phyloP scores from a whole-genome alignment of 2,888 invertebrate genomes.

The Diarsia dahlii region DNA sequence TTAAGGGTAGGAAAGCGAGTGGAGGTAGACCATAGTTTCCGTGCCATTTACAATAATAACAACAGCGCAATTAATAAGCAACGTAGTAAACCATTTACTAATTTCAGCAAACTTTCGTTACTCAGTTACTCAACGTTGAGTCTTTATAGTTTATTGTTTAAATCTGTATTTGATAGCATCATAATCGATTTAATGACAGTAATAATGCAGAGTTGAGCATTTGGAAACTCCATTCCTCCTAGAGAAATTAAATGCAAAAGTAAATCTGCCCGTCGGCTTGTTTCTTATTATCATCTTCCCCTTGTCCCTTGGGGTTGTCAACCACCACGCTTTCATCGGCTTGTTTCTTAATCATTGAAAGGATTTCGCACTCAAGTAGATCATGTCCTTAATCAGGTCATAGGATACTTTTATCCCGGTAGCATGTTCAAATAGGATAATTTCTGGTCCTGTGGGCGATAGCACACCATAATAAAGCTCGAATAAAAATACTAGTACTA shows the following conservation, averaged over 20 bases:
- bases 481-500: too few relatives aligned
- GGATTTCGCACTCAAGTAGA: background rate
- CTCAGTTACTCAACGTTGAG: slow-evolving; percentile 3
- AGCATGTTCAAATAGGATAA: background rate
- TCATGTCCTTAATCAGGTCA: background rate
- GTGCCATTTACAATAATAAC: background rate
- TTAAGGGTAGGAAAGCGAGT: too few relatives aligned
- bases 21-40: background rate
- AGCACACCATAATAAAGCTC: background rate
- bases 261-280: background rate
- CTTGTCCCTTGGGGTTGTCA: too few relatives aligned
- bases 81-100: background rate
- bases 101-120: slow-evolving; percentile 5
- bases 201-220: slow-evolving; percentile 12
- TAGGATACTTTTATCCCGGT: background rate
- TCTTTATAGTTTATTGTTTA: slow-evolving; percentile 4
- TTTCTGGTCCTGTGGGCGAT: background rate
- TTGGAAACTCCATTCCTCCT: background rate
- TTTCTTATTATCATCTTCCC: too few relatives aligned
- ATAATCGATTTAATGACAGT: slow-evolving; percentile 38
- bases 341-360: background rate
- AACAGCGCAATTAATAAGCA: background rate
- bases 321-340: background rate
- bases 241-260: background rate
- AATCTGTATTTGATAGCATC: slow-evolving; percentile 35